A percentile compares a stretch with the other conserved stretches of the same genome.
Evolutionary conservation across 1,140 invertebrate species (phyloP).

Genomic region (Eueides isabella): DNA sequence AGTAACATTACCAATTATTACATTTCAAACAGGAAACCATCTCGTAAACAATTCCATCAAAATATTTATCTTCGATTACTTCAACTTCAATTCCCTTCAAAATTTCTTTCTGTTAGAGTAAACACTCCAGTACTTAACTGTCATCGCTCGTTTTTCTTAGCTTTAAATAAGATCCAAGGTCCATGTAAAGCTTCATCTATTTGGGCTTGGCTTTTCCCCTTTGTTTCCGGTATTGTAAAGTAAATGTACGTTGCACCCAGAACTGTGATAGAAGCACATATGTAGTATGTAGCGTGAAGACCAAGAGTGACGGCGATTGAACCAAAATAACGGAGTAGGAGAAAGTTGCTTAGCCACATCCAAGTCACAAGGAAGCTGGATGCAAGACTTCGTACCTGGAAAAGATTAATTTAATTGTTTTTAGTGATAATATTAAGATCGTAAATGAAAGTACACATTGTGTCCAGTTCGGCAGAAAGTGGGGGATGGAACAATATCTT

Average conservation of each 20-base stretch:
- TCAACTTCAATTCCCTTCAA: slow-evolving; percentile 20
- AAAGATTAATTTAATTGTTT: slow-evolving; percentile 14
- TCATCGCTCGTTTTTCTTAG: slow-evolving; percentile 63
- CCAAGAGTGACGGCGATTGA: slow-evolving; percentile 62
- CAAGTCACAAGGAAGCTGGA: slow-evolving; percentile 75
- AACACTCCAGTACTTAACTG: slow-evolving; percentile 39
- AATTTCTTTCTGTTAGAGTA: slow-evolving; percentile 32
- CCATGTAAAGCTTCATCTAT: slow-evolving; percentile 60
- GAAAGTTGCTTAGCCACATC: slow-evolving; percentile 74
- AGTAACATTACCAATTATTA: neutral
- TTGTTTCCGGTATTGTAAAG: slow-evolving; percentile 66
- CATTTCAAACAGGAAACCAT: neutral
- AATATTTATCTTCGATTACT: neutral
- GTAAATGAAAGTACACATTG: too few relatives aligned
- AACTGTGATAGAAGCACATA: slow-evolving; percentile 64
- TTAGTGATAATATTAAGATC: too few relatives aligned
- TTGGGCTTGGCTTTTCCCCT: slow-evolving; percentile 63
- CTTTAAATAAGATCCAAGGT: slow-evolving; percentile 52
- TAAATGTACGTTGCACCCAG: slow-evolving; percentile 61
- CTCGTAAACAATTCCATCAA: neutral
- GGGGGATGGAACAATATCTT: too few relatives aligned
- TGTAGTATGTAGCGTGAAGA: slow-evolving; percentile 71
- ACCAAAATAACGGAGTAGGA: slow-evolving; percentile 70
- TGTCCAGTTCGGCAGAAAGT: too few relatives aligned
- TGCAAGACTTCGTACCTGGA: slow-evolving; percentile 67